Conservation (phyloP, 2,888 invertebrate species). For the Mesoligia furuncula region DNA sequence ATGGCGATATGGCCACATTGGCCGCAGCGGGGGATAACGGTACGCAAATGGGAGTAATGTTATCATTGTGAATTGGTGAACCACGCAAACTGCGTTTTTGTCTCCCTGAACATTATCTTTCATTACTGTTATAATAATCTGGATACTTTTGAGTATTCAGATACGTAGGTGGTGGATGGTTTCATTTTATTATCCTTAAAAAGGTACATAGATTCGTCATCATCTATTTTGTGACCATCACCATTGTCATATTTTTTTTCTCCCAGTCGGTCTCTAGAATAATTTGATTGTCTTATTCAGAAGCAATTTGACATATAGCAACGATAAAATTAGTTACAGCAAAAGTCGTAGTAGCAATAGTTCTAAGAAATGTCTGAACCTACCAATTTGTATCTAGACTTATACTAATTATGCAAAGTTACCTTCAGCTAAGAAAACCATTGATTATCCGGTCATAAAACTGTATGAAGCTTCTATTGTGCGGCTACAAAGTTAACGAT, state of each 20-base stretch:
- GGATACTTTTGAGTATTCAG: too few species aligned
- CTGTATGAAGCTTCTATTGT: slow-evolving; percentile 50
- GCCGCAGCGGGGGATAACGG: slow-evolving; percentile 22
- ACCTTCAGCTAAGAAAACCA: slow-evolving; percentile 36
- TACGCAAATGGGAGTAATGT: slow-evolving; percentile 34
- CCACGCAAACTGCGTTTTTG: not conserved
- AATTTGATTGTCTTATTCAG: not conserved
- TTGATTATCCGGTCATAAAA: slow-evolving; percentile 50
- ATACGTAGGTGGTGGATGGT: too few species aligned
- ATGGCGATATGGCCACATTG: slow-evolving; percentile 20
- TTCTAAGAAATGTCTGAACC: slow-evolving; percentile 20
- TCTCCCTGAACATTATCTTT: not conserved
- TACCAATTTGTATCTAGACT: slow-evolving; percentile 32
- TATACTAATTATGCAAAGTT: slow-evolving; percentile 50
- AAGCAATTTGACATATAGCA: not conserved
- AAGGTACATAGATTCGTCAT: not conserved
- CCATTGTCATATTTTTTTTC: too few species aligned
- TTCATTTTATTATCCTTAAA: too few species aligned
- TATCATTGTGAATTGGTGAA: slow-evolving; percentile 31
- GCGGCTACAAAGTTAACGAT: slow-evolving; percentile 46
- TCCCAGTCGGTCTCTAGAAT: not conserved
- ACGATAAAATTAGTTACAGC: slow-evolving; percentile 18
- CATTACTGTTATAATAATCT: not conserved
- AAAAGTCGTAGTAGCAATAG: slow-evolving; percentile 1
- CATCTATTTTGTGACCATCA: not conserved